Conservation (phyloP, 2,797 vertebrate genomes). For the Sorex maritimensis region DNA sequence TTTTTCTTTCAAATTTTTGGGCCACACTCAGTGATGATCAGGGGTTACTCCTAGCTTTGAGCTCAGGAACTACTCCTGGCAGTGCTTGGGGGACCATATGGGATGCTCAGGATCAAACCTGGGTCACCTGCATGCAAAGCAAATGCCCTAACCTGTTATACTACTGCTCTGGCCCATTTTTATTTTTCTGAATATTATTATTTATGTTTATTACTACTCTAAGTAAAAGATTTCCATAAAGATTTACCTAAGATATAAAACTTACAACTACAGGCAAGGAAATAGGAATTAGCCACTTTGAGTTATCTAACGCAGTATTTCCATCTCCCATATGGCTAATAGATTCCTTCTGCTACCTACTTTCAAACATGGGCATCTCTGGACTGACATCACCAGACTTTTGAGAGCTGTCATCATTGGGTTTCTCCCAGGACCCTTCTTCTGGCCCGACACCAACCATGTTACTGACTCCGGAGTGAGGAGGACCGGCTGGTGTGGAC, state of each 20-base stretch:
- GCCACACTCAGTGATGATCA: no score
- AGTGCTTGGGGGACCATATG: no score
- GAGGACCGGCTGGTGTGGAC: slow-evolving; percentile 12
- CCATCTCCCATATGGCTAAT: background rate
- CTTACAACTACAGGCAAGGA: slow-evolving; percentile 23
- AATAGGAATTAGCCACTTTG: slow-evolving; percentile 31
- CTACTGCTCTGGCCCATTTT: no score
- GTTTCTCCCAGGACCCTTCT: slow-evolving; percentile 75
- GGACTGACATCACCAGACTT: slow-evolving; percentile 72
- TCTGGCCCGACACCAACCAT: slow-evolving; percentile 5
- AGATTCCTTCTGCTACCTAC: slow-evolving; percentile 88
- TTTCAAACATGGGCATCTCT: slow-evolving; percentile 93
- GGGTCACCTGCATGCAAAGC: no score
- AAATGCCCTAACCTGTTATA: no score
- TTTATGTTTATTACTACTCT: slow-evolving; percentile 44
- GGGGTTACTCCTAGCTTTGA: no score
- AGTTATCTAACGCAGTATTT: slow-evolving; percentile 42
- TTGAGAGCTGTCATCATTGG: slow-evolving; percentile 54
- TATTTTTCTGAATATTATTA: background rate
- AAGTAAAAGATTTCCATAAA: slow-evolving; percentile 67
- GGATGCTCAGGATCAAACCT: no score
- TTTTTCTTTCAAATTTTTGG: no score
- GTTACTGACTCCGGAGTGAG: slow-evolving; percentile 21
- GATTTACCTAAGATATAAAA: slow-evolving; percentile 39
- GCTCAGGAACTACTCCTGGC: no score